Evolutionary conservation across 64 coral and sea anemone genomes (phyloP).

Genomic region (Acropora tenuis): DNA sequence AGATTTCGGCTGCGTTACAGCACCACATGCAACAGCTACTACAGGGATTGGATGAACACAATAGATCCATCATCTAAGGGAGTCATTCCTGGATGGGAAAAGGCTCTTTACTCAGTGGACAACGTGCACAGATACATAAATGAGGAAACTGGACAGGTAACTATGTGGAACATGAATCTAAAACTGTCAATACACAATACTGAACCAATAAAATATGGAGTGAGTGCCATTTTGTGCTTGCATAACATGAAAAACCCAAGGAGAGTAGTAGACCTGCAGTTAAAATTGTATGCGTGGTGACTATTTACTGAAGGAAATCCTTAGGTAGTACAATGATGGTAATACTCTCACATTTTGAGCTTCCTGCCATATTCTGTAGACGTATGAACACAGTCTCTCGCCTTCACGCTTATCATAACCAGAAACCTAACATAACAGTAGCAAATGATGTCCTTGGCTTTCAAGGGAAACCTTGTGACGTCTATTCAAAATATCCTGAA

Average conservation of each 20-base stretch:
- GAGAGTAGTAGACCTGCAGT: not conserved
- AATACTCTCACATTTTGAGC: not conserved
- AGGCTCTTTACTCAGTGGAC: conserved; percentile 82
- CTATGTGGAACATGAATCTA: not conserved
- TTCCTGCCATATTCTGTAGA: too few relatives aligned
- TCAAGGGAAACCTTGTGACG: too few relatives aligned
- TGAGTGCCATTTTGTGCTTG: not conserved
- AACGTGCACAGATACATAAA: conserved; percentile 72
- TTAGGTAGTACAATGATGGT: not conserved
- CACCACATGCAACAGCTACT: conserved; percentile 90
- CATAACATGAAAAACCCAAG: too few relatives aligned
- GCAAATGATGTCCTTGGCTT: too few relatives aligned
- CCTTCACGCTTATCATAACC: too few relatives aligned
- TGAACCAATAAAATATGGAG: not conserved
- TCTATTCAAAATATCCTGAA: too few relatives aligned
- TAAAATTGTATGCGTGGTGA: not conserved
- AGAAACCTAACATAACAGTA: too few relatives aligned
- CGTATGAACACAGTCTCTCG: too few relatives aligned
- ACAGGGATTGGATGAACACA: conserved; percentile 83
- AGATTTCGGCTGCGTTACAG: conserved; percentile 94
- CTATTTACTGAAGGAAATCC: not conserved
- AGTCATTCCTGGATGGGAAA: conserved; percentile 82
- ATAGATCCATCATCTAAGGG: conserved; percentile 73
- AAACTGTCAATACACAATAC: not conserved
- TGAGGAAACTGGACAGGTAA: conserved; percentile 76